Percentiles rank a stretch among this genome's conserved stretches.
Evolutionary conservation across 2,888 invertebrate genomes (phyloP).

Genomic region (Epiblema foenella): DNA sequence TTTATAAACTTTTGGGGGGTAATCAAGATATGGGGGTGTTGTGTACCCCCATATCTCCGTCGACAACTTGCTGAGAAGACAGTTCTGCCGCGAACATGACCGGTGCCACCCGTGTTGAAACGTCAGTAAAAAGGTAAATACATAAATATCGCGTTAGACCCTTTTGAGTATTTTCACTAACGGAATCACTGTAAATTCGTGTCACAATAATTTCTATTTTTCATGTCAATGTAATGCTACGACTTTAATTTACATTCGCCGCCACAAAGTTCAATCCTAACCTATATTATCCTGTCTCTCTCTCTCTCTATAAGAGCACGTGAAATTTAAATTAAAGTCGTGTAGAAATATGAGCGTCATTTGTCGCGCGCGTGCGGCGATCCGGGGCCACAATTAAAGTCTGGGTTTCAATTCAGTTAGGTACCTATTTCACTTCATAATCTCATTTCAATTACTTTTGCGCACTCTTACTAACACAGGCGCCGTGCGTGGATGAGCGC

Average conservation of each 20-base stretch:
- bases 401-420: not conserved
- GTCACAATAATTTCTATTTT: not conserved
- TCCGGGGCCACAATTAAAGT: slow-evolving; percentile 55
- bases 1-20: no score
- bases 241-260: not conserved
- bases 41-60: no score
- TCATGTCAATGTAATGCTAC: not conserved
- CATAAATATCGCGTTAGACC: no score
- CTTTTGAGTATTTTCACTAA: no score
- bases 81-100: no score
- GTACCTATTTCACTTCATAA: not conserved
- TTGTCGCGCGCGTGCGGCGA: slow-evolving; percentile 58
- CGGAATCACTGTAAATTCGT: not conserved
- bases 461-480: not conserved
- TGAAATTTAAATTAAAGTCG: slow-evolving; percentile 46
- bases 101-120: no score
- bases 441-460: not conserved
- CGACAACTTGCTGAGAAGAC: no score
- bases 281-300: not conserved
- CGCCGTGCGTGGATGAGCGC: not conserved
- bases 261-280: not conserved
- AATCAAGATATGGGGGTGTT: no score
- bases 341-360: slow-evolving; percentile 43
- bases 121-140: no score
- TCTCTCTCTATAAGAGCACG: slow-evolving; percentile 37